Percentiles rank a stretch among this genome's conserved stretches.
Conservation (phyloP, 2,888 invertebrate species). For the Parasteatoda lunata region DNA sequence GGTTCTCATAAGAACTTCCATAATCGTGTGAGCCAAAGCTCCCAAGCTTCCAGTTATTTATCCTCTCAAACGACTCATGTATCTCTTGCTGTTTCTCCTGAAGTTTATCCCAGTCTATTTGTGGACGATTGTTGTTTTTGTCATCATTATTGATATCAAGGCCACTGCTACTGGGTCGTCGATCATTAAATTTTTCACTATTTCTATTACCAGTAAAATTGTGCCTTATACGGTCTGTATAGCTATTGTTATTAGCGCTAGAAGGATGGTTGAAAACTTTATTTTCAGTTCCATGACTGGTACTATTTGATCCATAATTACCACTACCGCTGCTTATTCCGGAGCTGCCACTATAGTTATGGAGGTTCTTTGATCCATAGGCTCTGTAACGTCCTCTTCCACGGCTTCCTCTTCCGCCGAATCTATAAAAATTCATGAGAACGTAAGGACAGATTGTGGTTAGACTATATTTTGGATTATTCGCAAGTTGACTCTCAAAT, state of each 20-base stretch:
- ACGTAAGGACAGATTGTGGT: not conserved
- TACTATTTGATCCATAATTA: not conserved
- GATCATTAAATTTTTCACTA: too few relatives aligned
- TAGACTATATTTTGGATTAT: too few relatives aligned
- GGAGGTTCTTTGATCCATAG: not conserved
- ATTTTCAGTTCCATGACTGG: not conserved
- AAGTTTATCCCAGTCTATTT: too few relatives aligned
- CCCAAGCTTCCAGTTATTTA: too few relatives aligned
- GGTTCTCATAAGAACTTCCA: too few relatives aligned
- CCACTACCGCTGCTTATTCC: not conserved
- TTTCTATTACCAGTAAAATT: not conserved
- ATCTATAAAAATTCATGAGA: not conserved
- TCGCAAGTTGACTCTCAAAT: too few relatives aligned
- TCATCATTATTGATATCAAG: too few relatives aligned
- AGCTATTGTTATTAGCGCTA: not conserved
- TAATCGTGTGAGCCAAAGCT: too few relatives aligned
- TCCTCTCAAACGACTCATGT: too few relatives aligned
- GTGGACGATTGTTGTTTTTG: too few relatives aligned
- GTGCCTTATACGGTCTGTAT: not conserved
- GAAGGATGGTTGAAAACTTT: not conserved
- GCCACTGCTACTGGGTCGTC: too few relatives aligned
- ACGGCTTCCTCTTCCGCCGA: not conserved
- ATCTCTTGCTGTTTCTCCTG: too few relatives aligned
- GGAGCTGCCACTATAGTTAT: not conserved
- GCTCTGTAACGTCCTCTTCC: not conserved